phyloP scores from a whole-genome alignment of 2,797 vertebrate species.

The Phalloptychus januarius region DNA sequence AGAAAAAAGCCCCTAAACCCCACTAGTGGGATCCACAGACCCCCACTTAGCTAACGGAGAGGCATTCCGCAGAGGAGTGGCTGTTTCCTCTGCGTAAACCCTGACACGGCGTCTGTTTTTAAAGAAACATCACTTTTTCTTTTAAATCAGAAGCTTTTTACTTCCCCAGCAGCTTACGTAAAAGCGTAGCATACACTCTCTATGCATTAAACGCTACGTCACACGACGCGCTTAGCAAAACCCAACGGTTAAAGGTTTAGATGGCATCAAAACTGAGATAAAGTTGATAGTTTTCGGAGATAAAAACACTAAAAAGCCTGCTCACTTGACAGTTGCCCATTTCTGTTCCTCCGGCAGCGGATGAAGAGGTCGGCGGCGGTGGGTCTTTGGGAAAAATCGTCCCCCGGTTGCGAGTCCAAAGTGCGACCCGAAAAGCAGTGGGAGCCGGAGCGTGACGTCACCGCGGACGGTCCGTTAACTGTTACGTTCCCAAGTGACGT shows the following conservation, averaged over 20 bases:
- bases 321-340: constrained; percentile 85
- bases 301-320: constrained; percentile 34
- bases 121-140: constrained; percentile 30
- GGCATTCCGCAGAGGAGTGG: constrained; percentile 70
- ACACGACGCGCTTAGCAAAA: background rate
- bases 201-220: background rate
- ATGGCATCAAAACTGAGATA: background rate
- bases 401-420: background rate
- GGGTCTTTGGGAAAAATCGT: background rate
- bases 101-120: constrained; percentile 14
- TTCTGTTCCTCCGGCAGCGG: constrained; percentile 5
- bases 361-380: background rate
- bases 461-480: constrained; percentile 36
- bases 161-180: background rate
- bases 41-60: constrained; percentile 61
- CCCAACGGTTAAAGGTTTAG: background rate
- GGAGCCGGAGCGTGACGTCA: constrained; percentile 69
- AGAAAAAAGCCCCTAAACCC: background rate
- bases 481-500: constrained; percentile 16
- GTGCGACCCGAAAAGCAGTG: constrained; percentile 19
- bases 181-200: background rate
- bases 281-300: background rate
- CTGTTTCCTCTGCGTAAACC: constrained; percentile 33
- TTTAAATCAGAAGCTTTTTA: accelerated
- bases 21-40: background rate